Evolutionary conservation across 1,140 invertebrate genomes (phyloP).

Genomic region (Lineus longissimus): DNA sequence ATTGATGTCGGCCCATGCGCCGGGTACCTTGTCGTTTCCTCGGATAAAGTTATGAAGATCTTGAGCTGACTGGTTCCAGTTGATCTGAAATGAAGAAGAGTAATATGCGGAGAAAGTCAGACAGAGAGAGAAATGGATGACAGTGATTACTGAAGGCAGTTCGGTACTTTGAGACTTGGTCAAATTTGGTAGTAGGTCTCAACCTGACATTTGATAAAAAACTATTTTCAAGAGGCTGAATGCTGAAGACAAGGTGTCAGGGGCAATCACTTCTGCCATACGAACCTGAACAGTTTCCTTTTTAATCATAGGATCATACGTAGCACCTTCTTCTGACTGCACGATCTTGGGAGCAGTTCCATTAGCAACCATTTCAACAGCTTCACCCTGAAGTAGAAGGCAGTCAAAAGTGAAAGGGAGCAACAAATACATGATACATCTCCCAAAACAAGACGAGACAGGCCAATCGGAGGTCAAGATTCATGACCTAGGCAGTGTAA

Average conservation of each 20-base stretch:
- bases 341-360: conserved; percentile 74
- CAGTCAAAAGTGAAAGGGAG: neutral
- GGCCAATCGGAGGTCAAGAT: neutral
- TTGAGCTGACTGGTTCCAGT: conserved; percentile 67
- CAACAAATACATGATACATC: neutral
- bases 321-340: conserved; percentile 81
- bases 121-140: conserved; percentile 1
- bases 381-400: conserved; percentile 62
- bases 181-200: no score
- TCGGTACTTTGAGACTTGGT: no score
- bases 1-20: conserved; percentile 74
- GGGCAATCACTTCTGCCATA: conserved; percentile 28
- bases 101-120: conserved; percentile 6
- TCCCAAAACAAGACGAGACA: neutral
- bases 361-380: conserved; percentile 83
- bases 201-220: no score
- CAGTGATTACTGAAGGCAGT: no score
- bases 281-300: conserved; percentile 60
- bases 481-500: conserved; percentile 1
- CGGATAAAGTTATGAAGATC: conserved; percentile 89
- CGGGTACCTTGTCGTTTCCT: conserved; percentile 83
- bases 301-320: conserved; percentile 86
- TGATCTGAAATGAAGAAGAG: conserved; percentile 59
- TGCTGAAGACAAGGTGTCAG: no score
- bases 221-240: no score